phyloP scores from a whole-genome alignment of 35 echinoderm and acorn worm species.

The Apostichopus californicus region DNA sequence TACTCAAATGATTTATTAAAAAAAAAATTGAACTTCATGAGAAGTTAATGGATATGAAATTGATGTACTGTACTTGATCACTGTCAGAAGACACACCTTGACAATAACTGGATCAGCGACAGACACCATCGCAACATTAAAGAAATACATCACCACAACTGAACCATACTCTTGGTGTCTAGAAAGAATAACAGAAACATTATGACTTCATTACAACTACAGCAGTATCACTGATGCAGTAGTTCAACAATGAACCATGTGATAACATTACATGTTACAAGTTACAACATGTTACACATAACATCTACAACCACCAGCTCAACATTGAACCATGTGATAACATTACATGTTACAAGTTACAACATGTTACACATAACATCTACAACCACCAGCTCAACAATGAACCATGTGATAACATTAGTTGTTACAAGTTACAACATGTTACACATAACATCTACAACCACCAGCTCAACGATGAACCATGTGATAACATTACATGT shows the following conservation, averaged over 20 bases:
- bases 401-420: not conserved
- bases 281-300: not conserved
- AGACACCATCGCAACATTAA: not conserved
- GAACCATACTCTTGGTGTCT: slow-evolving; percentile 24
- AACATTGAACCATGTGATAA: not conserved
- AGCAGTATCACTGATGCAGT: not conserved
- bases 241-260: not conserved
- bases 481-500: not conserved
- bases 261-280: not conserved
- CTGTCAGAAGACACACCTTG: not conserved
- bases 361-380: not conserved
- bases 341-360: not conserved
- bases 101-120: slow-evolving; percentile 24
- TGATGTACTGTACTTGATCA: not conserved
- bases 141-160: not conserved
- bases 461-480: not conserved
- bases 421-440: not conserved
- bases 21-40: not conserved
- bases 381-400: not conserved
- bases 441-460: not conserved
- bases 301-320: not conserved
- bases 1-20: not conserved
- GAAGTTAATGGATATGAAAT: not conserved
- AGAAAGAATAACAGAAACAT: not conserved
- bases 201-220: not conserved